These are phyloP conservation scores for Rhagologus leucostigma DNA, from an alignment of 2,113 vertebrate genomes.

Conservation along the genomic window DNA sequence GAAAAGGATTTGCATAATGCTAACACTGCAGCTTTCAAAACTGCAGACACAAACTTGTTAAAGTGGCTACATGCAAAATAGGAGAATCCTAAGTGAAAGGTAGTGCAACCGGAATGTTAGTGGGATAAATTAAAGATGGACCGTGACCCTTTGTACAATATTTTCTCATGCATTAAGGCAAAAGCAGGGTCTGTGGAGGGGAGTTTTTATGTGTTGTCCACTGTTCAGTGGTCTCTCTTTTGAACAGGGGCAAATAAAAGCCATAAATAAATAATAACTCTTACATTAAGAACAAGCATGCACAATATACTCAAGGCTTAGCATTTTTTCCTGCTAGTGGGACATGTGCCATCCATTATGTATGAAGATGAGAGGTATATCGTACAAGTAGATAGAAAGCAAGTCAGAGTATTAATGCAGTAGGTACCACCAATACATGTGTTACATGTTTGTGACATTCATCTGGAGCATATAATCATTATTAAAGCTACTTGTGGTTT, in stretches of 20 bases:
- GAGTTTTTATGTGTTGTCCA: not conserved
- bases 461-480: not conserved
- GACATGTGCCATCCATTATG: not conserved
- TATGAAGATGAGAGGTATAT: not conserved
- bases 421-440: not conserved
- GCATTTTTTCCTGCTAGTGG: not conserved
- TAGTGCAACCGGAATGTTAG: not conserved
- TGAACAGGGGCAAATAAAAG: constrained; percentile 26
- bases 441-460: not conserved
- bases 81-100: not conserved
- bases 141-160: not conserved
- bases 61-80: not conserved
- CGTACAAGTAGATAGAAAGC: not conserved
- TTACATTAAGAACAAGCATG: not conserved
- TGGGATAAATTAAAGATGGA: constrained; percentile 22
- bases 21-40: not conserved
- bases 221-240: not conserved
- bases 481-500: constrained; percentile 16
- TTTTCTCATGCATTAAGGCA: constrained; percentile 24
- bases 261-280: constrained; percentile 28
- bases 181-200: not conserved
- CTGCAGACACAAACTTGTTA: not conserved
- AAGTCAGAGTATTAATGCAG: not conserved
- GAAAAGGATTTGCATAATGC: not conserved
- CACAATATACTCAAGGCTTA: not conserved